Conservation (phyloP, 1,140 invertebrate species). For the Bombus confusus region DNA sequence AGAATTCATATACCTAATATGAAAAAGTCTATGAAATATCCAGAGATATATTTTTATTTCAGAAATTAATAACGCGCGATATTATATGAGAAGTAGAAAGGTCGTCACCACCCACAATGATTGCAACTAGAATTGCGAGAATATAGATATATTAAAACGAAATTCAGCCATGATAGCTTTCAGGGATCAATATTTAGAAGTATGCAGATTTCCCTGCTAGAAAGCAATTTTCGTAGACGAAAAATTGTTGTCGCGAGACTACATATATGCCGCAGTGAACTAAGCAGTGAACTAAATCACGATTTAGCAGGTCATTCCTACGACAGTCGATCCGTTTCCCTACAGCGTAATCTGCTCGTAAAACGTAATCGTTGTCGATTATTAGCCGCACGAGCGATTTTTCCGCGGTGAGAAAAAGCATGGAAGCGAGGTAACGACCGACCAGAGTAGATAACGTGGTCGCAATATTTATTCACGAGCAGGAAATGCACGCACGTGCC, state of each 20-base stretch:
- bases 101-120: background rate
- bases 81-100: background rate
- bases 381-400: slow-evolving; percentile 10
- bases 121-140: background rate
- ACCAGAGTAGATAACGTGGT: background rate
- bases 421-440: slow-evolving; percentile 3
- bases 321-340: background rate
- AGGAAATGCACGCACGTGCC: slow-evolving; percentile 41
- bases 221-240: no score
- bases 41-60: no score
- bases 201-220: background rate
- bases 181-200: background rate
- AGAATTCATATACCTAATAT: no score
- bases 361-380: slow-evolving; percentile 22
- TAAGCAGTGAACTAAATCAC: no score
- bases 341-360: slow-evolving; percentile 11
- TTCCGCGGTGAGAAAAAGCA: background rate
- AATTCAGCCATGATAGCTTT: background rate
- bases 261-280: no score
- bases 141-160: background rate
- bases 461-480: background rate
- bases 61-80: background rate
- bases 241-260: no score
- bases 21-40: no score
- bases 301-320: no score